Conservation (phyloP, 2,888 invertebrate species). For the Tenodera sinensis region DNA sequence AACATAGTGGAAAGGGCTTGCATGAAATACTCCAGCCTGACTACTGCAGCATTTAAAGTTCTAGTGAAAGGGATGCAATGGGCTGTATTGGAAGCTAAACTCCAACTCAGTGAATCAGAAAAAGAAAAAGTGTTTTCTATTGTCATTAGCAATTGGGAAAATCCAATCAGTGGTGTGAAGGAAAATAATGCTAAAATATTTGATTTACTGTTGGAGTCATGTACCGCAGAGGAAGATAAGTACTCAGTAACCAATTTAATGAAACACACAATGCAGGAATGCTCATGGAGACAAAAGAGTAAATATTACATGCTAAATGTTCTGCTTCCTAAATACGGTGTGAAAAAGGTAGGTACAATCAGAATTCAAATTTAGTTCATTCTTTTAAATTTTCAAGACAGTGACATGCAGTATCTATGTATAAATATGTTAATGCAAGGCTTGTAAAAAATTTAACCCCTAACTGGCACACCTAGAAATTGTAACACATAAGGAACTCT, state of each 20-base stretch:
- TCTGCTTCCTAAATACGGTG: constrained; percentile 42
- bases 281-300: constrained; percentile 57
- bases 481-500: no score
- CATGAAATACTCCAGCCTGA: not conserved
- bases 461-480: no score
- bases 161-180: constrained; percentile 54
- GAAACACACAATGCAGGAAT: constrained; percentile 39
- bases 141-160: constrained; percentile 53
- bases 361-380: not conserved
- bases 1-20: not conserved
- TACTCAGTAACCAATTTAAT: constrained; percentile 40
- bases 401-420: no score
- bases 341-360: constrained; percentile 32
- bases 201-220: constrained; percentile 34
- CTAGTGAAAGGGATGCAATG: constrained; percentile 6
- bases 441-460: no score
- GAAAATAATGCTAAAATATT: constrained; percentile 53
- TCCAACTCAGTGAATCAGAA: not conserved
- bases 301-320: constrained; percentile 57
- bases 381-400: not conserved
- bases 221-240: not conserved
- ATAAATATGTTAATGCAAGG: no score
- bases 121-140: constrained; percentile 8
- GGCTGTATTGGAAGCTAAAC: not conserved
- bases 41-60: constrained; percentile 8